A percentile compares a stretch with the other conserved stretches of the same genome.
These are phyloP conservation scores for Neomorphus geoffroyi DNA, from an alignment of 2,797 vertebrate genomes.

Conservation along the genomic window DNA sequence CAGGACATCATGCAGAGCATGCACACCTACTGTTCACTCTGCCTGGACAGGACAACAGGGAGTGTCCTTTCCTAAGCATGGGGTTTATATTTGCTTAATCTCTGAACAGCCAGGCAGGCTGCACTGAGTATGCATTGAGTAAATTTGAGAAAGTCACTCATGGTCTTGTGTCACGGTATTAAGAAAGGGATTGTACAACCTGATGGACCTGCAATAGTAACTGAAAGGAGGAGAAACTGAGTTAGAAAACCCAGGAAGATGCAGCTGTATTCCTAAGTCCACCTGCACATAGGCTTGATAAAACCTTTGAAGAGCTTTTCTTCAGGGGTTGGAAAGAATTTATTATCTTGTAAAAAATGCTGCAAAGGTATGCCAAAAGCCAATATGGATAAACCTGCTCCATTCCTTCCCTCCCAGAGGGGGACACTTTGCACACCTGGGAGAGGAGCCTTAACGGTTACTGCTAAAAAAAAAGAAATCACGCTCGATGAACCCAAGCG, in stretches of 20 bases:
- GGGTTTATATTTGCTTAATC: background rate
- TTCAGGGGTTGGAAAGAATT: background rate
- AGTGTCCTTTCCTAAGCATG: background rate
- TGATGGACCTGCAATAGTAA: background rate
- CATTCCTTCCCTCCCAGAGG: background rate
- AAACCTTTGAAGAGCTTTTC: background rate
- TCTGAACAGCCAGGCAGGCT: background rate
- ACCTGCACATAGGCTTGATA: background rate
- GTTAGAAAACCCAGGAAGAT: background rate
- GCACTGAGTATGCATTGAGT: accelerated
- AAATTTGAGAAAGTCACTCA: background rate
- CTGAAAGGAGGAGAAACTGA: background rate
- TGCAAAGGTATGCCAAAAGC: background rate
- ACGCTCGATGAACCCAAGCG: background rate
- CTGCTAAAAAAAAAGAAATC: background rate
- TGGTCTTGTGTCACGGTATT: background rate
- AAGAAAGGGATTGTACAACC: background rate
- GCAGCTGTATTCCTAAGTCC: background rate
- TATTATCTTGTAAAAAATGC: background rate
- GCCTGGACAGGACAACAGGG: background rate
- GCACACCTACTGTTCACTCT: background rate
- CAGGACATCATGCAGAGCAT: background rate
- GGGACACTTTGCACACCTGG: accelerated
- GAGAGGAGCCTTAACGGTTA: background rate
- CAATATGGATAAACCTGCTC: background rate